phyloP scores from a whole-genome alignment of 1,140 invertebrate species.

The Diploscapter pachys region DNA sequence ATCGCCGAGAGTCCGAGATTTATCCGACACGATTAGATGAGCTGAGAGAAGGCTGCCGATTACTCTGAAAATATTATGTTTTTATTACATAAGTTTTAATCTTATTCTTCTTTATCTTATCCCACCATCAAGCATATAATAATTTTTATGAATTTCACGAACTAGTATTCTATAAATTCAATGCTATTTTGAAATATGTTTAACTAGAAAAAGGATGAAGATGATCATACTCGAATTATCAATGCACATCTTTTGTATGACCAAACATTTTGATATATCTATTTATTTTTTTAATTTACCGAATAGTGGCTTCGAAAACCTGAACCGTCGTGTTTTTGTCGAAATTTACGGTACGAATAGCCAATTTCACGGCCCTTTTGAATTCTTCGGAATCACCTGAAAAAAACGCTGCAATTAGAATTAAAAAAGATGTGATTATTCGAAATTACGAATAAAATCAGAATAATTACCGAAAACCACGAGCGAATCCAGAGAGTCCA shows the following conservation, averaged over 20 bases:
- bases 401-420: neutral
- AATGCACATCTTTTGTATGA: too few relatives aligned
- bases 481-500: conserved; percentile 65
- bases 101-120: too few relatives aligned
- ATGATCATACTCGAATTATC: too few relatives aligned
- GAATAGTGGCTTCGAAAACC: conserved; percentile 72
- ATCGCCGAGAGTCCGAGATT: conserved; percentile 66
- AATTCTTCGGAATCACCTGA: conserved; percentile 63
- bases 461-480: conserved; percentile 64
- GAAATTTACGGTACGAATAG: conserved; percentile 68
- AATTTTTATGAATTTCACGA: too few relatives aligned
- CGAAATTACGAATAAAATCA: neutral
- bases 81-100: too few relatives aligned
- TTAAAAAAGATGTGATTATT: neutral
- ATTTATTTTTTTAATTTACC: conserved; percentile 59
- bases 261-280: too few relatives aligned
- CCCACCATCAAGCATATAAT: too few relatives aligned
- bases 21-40: conserved; percentile 69
- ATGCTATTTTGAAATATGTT: too few relatives aligned
- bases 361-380: conserved; percentile 66
- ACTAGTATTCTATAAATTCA: too few relatives aligned
- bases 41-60: conserved; percentile 70
- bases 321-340: conserved; percentile 70
- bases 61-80: conserved; percentile 61
- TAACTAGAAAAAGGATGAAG: too few relatives aligned